Evolutionary conservation across 2,113 vertebrate species (phyloP), one percentile per base, ranked within the genome.

Genomic region (Alouatta palliata): DNA sequence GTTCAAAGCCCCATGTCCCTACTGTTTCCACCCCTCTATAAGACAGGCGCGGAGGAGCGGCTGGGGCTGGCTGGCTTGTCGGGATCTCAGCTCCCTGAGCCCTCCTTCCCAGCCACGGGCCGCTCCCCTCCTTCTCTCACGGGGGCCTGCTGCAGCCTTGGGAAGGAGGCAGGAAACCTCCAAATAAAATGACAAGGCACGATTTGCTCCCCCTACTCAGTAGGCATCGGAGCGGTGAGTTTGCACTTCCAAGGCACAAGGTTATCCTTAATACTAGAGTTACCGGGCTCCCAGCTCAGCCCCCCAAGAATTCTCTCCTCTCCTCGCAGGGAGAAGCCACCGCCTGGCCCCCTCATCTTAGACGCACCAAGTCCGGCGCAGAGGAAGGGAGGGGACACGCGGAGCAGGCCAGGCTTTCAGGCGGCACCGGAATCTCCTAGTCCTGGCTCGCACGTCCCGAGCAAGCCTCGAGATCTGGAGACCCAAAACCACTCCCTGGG

Each of bases 131-230:
- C 49, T 94, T 82, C 58, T 96, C 85, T 95, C 37, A 1, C 3
- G 68, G 66, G 88, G 77, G 32, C 32, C 90, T 71, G 82, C 68
- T 61, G 92, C 35, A 76, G 58, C 66, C 86, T 93, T 17, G 1
- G 54, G 85, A 45, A 66, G 16, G n/a, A 64, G 77, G 83, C 87
- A 97, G 90, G 77, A 95, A 80, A 76, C 92, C 95, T 87, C 92
- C 66, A 88, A 94, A 97, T 95, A 93, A 97, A 98, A 97, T 94
- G 97, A 96, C 97, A 98, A 98, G 98, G 98, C 98, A 99, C 98
- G 19, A 92, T 88, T 96, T 89, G 95, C 97, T 97, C 96, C 95
- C 98, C 98, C 98, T 98, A 98, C 98, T 98, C 98, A 96, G 97
- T 98, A 98, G 98, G 98, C 98, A 88, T 94, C 81, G 85, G 98